Evolutionary conservation across 2,113 vertebrate species (phyloP), one percentile per base, ranked within the genome.

Genomic region (Tenebrosternarchus preto): DNA sequence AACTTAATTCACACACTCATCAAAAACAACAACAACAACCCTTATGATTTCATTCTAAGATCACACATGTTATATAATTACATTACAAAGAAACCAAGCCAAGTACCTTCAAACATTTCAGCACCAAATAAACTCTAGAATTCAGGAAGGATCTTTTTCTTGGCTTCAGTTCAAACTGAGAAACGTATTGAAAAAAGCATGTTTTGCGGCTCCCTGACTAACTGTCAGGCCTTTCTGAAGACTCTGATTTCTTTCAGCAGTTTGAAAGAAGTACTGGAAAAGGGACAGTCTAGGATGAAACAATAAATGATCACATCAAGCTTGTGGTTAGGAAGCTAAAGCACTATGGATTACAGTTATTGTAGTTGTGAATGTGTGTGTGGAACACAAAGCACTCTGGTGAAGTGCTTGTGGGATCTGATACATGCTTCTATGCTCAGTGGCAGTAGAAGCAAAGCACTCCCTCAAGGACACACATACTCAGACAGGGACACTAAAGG

Each of bases 101-200:
- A 78, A 53, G 20, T 29, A 24, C 43, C n/a, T 17, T 50, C 2
- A 50, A 50, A 50, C 12, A 8, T 46, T 17, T 20, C 27, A 27
- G 64, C 27, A 24, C 68, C 50, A 71, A 9, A 60, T 50, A 57
- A 71, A 63, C 36, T 53, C 24, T 63, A 56, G 20, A 43, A 56
- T 55, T 53, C 20, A 64, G 53, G 66, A 46, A 19, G 4, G 17
- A 19, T 29, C 15, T 27, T 27, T 76, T 63, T 64, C 33, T 77
- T 39, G 67, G 50, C 74, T 72, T 63, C 33, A 22, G 36, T 73
- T 67, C 76, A 59, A 73, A 64, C 31, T 1, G 4, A 31, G 50
- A 31, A 55, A 73, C 73, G 33, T 73, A 73, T 33, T 50, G 46
- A 78, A 67, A 76, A n/a, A 83, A 77, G 64, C 68, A 63, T 4